phyloP scores from a whole-genome alignment of 2,113 vertebrate genomes.

The Crotalus tigris region DNA sequence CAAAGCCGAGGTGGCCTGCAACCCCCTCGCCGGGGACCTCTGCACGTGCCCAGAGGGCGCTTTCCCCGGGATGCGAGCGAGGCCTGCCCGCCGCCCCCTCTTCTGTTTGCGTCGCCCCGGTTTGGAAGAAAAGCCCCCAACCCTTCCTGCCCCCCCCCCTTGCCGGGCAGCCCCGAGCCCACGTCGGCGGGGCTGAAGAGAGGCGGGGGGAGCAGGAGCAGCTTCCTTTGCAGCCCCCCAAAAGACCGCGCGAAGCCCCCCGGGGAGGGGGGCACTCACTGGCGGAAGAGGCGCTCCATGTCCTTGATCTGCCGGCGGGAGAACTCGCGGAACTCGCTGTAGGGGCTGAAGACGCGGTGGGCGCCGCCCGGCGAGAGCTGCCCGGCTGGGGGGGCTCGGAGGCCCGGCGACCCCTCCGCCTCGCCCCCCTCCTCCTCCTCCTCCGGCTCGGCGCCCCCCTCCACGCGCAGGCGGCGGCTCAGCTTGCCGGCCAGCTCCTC shows the following conservation, averaged over 20 bases:
- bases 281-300: conserved; percentile 92
- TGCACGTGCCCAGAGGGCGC: background rate
- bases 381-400: background rate
- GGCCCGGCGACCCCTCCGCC: conserved; percentile 62
- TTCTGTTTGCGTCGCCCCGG: background rate
- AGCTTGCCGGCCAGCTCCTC: background rate
- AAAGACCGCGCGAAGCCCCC: no score
- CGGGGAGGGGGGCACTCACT: conserved; percentile 72
- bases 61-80: background rate
- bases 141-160: background rate
- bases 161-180: background rate
- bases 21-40: background rate
- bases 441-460: background rate
- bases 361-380: conserved; percentile 77
- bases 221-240: background rate
- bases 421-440: conserved; percentile 8
- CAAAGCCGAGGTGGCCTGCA: no score
- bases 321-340: conserved; percentile 95
- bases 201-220: background rate
- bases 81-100: background rate
- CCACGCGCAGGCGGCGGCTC: background rate
- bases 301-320: conserved; percentile 92
- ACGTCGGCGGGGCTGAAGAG: no score
- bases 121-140: background rate
- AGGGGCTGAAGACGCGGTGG: conserved; percentile 87